Base-by-base conservation (phyloP, 2,888 invertebrate species). In the Apamea anceps region DNA sequence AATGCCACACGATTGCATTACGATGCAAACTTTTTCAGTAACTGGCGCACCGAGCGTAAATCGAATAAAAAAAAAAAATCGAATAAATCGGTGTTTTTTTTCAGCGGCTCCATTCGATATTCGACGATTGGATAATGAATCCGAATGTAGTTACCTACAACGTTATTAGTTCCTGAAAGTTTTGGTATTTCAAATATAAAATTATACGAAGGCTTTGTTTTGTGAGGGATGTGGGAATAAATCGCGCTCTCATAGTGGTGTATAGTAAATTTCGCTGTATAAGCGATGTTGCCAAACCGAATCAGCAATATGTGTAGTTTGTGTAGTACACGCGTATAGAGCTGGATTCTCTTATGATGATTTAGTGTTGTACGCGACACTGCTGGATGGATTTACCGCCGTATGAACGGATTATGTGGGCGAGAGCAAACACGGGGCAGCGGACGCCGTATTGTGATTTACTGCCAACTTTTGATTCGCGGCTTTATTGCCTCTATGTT, bases 361-460 rank as follows among this genome's bases (percentile, higher is more conserved):
- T 97, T 96, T 97, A 97, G 95, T 94, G 91, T 89, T 91, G 95
- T 92, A 90, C 94, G 95, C 95, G 95, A 96, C 96, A 95, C 93
- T 93, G 94, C 89, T 93, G 95, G 96, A 97, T 96, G 96, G 96
- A 97, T 97, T 97, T 97, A 97, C 96, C 93, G 96, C 93, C 95
- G 94, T 94, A 96, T 95, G 95, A 96, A 96, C 95, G 96, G 96
- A 96, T 97, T 97, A 97, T 96, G 96, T 97, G 96, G 96, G 96
- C 96, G 96, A 96, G 95, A 94, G 96, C 96, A 97, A 97, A 97
- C 96, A 96, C 95, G 95, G 95, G 95, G 95, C 96, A 95, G 94
- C 94, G 95, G 93, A 94, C 96, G 96, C 96, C 96, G 95, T 96
- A 96, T 96, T 96, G 95, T 95, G 95, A 96, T 96, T 95, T 97